Base-by-base conservation (phyloP, 2,888 invertebrate genomes). In the Aphodius granarius region DNA sequence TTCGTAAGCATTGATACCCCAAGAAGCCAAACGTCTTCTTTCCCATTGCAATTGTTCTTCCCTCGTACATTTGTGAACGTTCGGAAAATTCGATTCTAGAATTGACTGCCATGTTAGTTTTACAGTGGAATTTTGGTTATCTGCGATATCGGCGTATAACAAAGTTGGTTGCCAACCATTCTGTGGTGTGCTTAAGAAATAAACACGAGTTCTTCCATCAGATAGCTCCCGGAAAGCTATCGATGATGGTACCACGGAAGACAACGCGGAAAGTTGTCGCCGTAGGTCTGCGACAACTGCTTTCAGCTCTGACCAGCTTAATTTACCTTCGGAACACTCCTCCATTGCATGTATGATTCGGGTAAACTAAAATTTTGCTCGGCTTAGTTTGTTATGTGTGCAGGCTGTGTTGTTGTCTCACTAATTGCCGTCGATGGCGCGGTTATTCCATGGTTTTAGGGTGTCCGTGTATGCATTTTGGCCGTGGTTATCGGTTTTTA, bases 1-100 rank as follows among this genome's bases (percentile, higher is more conserved):
- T 86, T 97, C 97, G 84, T 97, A 98, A 0, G 96, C 95, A 0
- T 97, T 97, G 75, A 98, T 97, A 19, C 98, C 97, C 94, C 95
- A 96, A 0, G 95, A 95, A 0, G 97, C 94, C 65, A 97, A 91
- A 74, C 98, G 90, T 87, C 97, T 97, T 21, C 98, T 88, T 86
- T 98, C 98, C 90, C 96, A 94, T 77, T 97, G 89, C 73, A 98
- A 86, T 85, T 97, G 96, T 85, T 97, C 97, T 85, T 98, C 98
- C 62, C 95, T 90, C 0, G 96, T 95, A 89, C 93, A 91, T 64
- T 88, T 87, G 83, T 88, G 88, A 0, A 91, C 90, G 23, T 91
- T 90, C 76, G 92, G 91, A 85, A 91, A 91, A 82, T 91, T 94
- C 0, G 94, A 93, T 85, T 96, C 96, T 77, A 97, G 91, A 20